A percentile compares a stretch with the other conserved stretches of the same genome.
Evolutionary conservation across 2,888 invertebrate genomes (phyloP).

Genomic region (Neuroscelio doddi): DNA sequence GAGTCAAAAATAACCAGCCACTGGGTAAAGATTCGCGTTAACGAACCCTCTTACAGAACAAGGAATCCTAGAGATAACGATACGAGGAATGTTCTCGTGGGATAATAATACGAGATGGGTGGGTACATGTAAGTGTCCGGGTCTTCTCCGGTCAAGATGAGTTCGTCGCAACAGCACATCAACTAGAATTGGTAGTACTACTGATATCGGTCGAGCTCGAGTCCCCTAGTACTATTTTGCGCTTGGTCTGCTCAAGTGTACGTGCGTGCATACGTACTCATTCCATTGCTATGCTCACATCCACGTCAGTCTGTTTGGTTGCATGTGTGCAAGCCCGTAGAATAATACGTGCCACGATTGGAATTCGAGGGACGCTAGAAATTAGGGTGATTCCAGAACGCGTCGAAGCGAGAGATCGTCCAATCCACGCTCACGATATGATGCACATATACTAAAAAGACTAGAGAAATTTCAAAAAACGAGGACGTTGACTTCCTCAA

Average conservation of each 20-base stretch:
- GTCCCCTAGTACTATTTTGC: constrained; percentile 12
- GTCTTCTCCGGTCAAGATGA: constrained; percentile 26
- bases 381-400: constrained; percentile 36
- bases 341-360: constrained; percentile 15
- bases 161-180: constrained; percentile 23
- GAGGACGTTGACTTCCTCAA: constrained; percentile 9
- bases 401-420: constrained; percentile 14
- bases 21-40: constrained; percentile 33
- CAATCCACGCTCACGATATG: constrained; percentile 24
- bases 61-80: constrained; percentile 58
- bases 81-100: constrained; percentile 61
- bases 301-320: background rate
- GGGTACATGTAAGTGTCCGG: constrained; percentile 22
- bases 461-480: constrained; percentile 11
- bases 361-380: constrained; percentile 27
- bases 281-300: background rate
- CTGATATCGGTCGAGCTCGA: constrained; percentile 24
- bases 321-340: constrained; percentile 1
- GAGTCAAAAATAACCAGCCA: constrained; percentile 18
- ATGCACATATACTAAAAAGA: too few species aligned
- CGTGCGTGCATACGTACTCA: constrained; percentile 19
- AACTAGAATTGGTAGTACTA: constrained; percentile 20
- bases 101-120: constrained; percentile 52
- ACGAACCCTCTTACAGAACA: constrained; percentile 28
- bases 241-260: constrained; percentile 16